phyloP scores from a whole-genome alignment of 1,140 invertebrate species.

The Leptinotarsa undecemlineata region DNA sequence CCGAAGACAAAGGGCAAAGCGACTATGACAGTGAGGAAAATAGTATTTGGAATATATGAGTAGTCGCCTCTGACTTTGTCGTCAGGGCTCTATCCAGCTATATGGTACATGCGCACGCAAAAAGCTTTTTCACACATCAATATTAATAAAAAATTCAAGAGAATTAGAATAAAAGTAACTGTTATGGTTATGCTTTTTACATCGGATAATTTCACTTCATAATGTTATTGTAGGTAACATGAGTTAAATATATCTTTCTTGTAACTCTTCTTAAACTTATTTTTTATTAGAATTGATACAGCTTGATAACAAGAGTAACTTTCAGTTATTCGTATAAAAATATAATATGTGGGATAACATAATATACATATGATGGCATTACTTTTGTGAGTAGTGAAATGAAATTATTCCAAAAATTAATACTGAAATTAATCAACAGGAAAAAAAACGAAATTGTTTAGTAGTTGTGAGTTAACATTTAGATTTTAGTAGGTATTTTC shows the following conservation, averaged over 20 bases:
- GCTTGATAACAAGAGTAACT: too few relatives aligned
- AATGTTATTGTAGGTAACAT: background rate
- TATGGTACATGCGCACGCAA: constrained; percentile 3
- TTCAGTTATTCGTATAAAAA: too few relatives aligned
- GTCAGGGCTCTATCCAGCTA: background rate
- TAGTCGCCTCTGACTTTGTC: background rate
- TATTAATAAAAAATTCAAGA: background rate
- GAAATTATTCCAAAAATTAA: background rate
- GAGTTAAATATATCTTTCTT: too few relatives aligned
- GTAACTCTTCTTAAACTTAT: too few relatives aligned
- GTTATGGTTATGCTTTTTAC: background rate
- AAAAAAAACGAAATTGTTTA: background rate
- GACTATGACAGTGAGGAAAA: too few relatives aligned
- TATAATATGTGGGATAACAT: too few relatives aligned
- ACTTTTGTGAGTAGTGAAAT: background rate
- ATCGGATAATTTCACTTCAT: background rate
- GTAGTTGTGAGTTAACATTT: background rate
- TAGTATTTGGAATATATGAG: too few relatives aligned
- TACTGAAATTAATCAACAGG: background rate
- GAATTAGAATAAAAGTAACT: background rate
- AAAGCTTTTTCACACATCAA: background rate
- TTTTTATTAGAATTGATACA: too few relatives aligned
- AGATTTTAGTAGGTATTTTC: background rate
- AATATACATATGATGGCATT: too few relatives aligned
- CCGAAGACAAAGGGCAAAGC: too few relatives aligned